Evolutionary conservation across 2,888 invertebrate species (phyloP).

Genomic region (Neria commutata): DNA sequence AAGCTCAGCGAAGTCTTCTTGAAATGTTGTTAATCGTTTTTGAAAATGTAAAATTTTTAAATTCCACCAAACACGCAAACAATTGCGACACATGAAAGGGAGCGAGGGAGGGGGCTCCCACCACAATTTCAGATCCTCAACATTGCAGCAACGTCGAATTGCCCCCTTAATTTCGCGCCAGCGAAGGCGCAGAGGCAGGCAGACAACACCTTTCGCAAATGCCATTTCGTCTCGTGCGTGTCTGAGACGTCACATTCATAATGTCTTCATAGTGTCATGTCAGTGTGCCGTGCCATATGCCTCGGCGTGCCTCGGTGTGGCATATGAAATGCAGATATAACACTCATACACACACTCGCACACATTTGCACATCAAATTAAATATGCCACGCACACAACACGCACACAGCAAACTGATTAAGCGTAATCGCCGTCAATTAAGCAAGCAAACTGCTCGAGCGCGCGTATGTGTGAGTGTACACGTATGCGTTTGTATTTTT

Average conservation of each 20-base stretch:
- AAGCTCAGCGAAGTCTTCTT: too few species aligned
- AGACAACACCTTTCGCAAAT: neutral
- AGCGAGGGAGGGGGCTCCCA: too few species aligned
- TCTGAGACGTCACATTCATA: constrained; percentile 28
- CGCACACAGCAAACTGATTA: constrained; percentile 39
- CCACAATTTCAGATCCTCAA: too few species aligned
- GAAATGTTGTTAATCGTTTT: too few species aligned
- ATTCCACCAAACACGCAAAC: too few species aligned
- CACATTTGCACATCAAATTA: constrained; percentile 14
- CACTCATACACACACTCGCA: neutral
- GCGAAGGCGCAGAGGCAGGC: neutral
- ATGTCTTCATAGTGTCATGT: constrained; percentile 21
- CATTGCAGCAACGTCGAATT: too few species aligned
- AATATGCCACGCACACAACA: constrained; percentile 37
- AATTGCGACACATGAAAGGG: too few species aligned
- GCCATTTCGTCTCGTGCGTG: constrained; percentile 28
- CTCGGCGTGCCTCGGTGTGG: too few species aligned
- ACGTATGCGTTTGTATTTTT: too few species aligned
- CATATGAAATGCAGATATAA: constrained; percentile 1
- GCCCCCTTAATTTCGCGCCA: neutral
- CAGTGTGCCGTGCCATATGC: too few species aligned
- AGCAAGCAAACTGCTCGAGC: neutral
- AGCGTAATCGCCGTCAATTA: constrained; percentile 43
- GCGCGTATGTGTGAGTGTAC: neutral
- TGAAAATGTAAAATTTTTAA: too few species aligned